Conservation (phyloP, 2,888 invertebrate genomes). For the Drosophila melanosoma region DNA sequence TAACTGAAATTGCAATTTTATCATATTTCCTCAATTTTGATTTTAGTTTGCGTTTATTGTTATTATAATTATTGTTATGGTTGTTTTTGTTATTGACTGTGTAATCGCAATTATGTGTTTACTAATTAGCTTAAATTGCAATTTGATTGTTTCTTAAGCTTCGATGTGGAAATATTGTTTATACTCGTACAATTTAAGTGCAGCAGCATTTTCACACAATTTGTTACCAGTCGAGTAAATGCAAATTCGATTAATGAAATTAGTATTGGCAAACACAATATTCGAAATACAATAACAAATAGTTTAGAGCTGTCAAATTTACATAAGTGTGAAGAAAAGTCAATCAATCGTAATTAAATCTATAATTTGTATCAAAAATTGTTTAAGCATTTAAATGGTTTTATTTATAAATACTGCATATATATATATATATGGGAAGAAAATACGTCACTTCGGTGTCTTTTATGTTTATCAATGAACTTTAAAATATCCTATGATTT, state of each 20-base stretch:
- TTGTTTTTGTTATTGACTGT: slow-evolving; percentile 20
- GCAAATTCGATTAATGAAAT: neutral
- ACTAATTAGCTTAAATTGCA: slow-evolving; percentile 53
- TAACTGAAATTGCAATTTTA: slow-evolving; percentile 69
- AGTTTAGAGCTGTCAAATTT: too few species aligned
- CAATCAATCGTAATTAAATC: neutral
- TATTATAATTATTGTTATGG: slow-evolving; percentile 19
- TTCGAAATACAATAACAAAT: slow-evolving; percentile 9
- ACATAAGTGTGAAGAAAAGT: neutral
- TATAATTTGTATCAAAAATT: neutral
- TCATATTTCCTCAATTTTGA: slow-evolving; percentile 46
- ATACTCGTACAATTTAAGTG: slow-evolving; percentile 31
- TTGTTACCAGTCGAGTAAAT: slow-evolving; percentile 1
- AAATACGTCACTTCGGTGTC: slow-evolving; percentile 15
- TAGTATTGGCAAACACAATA: neutral
- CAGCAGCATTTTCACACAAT: slow-evolving; percentile 53
- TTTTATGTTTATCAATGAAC: slow-evolving; percentile 31
- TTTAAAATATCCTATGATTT: slow-evolving; percentile 63
- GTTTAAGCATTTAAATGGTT: neutral
- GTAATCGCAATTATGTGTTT: slow-evolving; percentile 65
- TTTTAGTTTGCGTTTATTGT: slow-evolving; percentile 29
- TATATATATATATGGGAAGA: neutral
- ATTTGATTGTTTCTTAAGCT: slow-evolving; percentile 46
- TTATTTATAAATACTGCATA: neutral
- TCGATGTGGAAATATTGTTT: slow-evolving; percentile 28